These are phyloP conservation scores for Ancistrus triradiatus DNA, from an alignment of 2,113 vertebrate species.

Conservation along the genomic window DNA sequence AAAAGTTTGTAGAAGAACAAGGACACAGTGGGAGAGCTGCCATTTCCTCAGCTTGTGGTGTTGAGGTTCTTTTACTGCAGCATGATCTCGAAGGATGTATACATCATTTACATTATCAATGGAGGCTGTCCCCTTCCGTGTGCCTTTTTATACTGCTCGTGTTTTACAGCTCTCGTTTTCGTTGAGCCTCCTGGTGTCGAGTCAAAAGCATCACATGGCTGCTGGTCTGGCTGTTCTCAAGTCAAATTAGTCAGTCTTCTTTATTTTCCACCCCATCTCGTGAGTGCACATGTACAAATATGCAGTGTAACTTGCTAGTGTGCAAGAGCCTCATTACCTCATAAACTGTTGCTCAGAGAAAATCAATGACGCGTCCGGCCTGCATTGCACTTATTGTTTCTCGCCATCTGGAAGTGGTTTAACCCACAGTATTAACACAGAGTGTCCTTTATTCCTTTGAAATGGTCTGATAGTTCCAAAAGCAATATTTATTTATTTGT, in stretches of 20 bases:
- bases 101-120: too few relatives aligned
- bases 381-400: slow-evolving; percentile 58
- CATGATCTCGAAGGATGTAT: too few relatives aligned
- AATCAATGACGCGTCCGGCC: slow-evolving; percentile 58
- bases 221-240: slow-evolving; percentile 31
- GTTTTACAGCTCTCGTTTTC: too few relatives aligned
- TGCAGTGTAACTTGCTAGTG: slow-evolving; percentile 24
- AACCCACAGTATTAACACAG: slow-evolving; percentile 24
- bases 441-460: slow-evolving; percentile 27
- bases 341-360: slow-evolving; percentile 57
- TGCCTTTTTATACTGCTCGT: too few relatives aligned
- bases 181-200: slow-evolving; percentile 11
- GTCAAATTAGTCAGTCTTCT: slow-evolving; percentile 63
- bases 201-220: slow-evolving; percentile 14
- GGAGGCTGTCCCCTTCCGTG: too few relatives aligned
- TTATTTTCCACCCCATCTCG: slow-evolving; percentile 58
- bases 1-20: too few relatives aligned
- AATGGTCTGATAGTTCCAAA: slow-evolving; percentile 40
- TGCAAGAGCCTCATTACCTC: slow-evolving; percentile 15
- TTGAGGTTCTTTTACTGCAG: too few relatives aligned
- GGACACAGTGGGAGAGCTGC: too few relatives aligned
- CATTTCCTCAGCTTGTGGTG: too few relatives aligned
- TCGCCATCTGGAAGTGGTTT: slow-evolving; percentile 71
- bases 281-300: slow-evolving; percentile 59
- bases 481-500: slow-evolving; percentile 64